Percentiles rank a stretch among this genome's conserved stretches.
These are phyloP conservation scores for Lydus trimaculatus DNA, from an alignment of 2,888 invertebrate genomes.

Conservation along the genomic window DNA sequence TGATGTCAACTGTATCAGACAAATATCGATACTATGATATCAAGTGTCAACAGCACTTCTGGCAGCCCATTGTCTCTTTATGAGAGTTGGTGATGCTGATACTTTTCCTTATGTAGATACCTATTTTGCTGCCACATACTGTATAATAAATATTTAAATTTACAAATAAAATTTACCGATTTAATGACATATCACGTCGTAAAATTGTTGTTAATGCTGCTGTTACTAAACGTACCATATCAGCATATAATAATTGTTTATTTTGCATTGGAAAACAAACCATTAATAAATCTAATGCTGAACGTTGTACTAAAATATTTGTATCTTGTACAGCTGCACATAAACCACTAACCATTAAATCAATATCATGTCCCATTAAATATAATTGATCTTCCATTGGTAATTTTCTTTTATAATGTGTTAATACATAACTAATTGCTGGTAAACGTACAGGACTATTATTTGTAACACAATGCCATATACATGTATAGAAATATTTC, in stretches of 20 bases:
- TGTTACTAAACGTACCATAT: constrained; percentile 76
- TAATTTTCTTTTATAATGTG: constrained; percentile 80
- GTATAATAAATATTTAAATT: too few relatives aligned
- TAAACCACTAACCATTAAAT: constrained; percentile 82
- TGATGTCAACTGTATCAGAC: too few relatives aligned
- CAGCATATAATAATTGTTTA: constrained; percentile 71
- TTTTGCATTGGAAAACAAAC: constrained; percentile 87
- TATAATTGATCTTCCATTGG: constrained; percentile 83
- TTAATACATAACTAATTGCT: constrained; percentile 80
- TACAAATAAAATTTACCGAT: constrained; percentile 67
- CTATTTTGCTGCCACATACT: too few relatives aligned
- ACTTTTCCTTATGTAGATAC: too few relatives aligned
- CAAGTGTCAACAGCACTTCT: too few relatives aligned
- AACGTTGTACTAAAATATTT: constrained; percentile 83
- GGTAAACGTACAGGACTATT: constrained; percentile 82
- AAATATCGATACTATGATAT: too few relatives aligned
- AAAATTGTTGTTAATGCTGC: constrained; percentile 78
- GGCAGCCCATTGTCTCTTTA: too few relatives aligned
- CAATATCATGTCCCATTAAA: constrained; percentile 84
- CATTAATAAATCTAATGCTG: constrained; percentile 82
- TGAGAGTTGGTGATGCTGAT: too few relatives aligned
- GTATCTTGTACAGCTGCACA: constrained; percentile 82
- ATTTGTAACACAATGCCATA: constrained; percentile 87
- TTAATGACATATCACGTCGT: constrained; percentile 88
- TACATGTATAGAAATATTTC: constrained; percentile 82